phyloP scores from a whole-genome alignment of 2,113 vertebrate species.

The Melanostigma gelatinosum region DNA sequence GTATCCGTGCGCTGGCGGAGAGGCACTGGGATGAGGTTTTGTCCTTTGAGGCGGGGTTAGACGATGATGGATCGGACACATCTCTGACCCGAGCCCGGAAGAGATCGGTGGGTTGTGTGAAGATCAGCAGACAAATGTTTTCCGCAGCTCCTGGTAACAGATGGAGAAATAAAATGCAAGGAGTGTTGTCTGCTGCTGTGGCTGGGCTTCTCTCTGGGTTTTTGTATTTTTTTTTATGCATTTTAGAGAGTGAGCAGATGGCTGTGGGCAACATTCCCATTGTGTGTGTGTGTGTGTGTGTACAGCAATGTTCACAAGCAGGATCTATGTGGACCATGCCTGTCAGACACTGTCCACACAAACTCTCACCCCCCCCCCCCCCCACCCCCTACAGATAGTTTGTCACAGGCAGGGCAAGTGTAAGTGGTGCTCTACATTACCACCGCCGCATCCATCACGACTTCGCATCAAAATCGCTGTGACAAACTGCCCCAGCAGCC shows the following conservation, averaged over 20 bases:
- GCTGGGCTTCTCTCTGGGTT: background rate
- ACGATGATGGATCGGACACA: conserved; percentile 64
- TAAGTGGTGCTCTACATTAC: conserved; percentile 55
- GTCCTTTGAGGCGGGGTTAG: conserved; percentile 54
- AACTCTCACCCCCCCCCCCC: conserved; percentile 12
- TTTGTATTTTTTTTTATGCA: conserved; percentile 31
- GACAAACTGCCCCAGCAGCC: conserved; percentile 73
- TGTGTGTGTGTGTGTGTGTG: background rate
- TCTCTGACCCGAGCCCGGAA: conserved; percentile 48
- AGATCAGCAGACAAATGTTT: conserved; percentile 14
- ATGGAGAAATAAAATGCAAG: conserved; percentile 27
- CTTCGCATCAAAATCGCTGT: conserved; percentile 62
- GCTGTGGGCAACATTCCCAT: conserved; percentile 10
- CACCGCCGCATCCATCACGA: conserved; percentile 65
- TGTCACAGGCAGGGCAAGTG: conserved; percentile 61
- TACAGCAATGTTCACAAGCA: conserved; percentile 10
- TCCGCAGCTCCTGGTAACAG: conserved; percentile 39
- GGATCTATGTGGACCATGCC: conserved; percentile 32
- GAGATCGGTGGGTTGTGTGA: conserved; percentile 26
- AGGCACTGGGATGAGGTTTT: conserved; percentile 45
- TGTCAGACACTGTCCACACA: conserved; percentile 23
- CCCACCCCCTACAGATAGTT: conserved; percentile 27
- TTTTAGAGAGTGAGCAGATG: conserved; percentile 12
- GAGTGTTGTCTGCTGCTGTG: conserved; percentile 10
- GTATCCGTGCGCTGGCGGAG: conserved; percentile 28